A percentile compares a stretch with the other conserved stretches of the same genome.
Evolutionary conservation across 2,888 invertebrate species (phyloP).

Genomic region (Macrophya annulata): DNA sequence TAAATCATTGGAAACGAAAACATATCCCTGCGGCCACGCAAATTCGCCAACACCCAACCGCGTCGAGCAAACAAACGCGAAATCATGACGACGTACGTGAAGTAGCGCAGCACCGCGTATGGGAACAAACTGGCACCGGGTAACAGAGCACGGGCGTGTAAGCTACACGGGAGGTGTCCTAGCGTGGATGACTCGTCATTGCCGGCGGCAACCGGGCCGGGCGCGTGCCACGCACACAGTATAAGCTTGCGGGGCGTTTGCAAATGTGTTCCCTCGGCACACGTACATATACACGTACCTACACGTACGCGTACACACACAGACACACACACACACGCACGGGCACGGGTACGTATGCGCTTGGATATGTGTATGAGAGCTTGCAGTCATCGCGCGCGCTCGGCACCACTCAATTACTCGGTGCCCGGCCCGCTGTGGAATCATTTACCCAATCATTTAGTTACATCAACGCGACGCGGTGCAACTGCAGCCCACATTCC

Average conservation of each 20-base stretch:
- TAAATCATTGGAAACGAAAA: constrained; percentile 80
- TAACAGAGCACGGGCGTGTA: constrained; percentile 62
- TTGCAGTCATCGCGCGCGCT: constrained; percentile 67
- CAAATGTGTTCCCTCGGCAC: background rate
- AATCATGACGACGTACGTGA: constrained; percentile 71
- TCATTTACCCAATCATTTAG: constrained; percentile 80
- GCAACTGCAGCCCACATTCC: constrained; percentile 68
- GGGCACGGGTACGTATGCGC: background rate
- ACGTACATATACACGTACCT: background rate
- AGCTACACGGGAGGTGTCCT: constrained; percentile 74
- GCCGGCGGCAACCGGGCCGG: constrained; percentile 73
- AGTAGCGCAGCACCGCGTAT: constrained; percentile 67
- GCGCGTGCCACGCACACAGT: constrained; percentile 75
- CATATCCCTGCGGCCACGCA: constrained; percentile 78
- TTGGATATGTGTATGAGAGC: background rate
- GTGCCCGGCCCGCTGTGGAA: constrained; percentile 76
- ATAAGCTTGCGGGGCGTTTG: constrained; percentile 36
- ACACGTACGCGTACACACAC: constrained; percentile 5
- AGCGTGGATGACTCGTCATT: constrained; percentile 79
- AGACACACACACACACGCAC: too few relatives aligned
- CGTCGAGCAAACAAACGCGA: constrained; percentile 78
- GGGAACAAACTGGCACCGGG: constrained; percentile 49
- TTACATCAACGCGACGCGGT: constrained; percentile 77
- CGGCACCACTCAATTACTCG: constrained; percentile 79
- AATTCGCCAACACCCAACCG: constrained; percentile 79